Percentiles rank a stretch among this genome's conserved stretches.
These are phyloP conservation scores for Pectinophora gossypiella DNA, from an alignment of 1,140 invertebrate species.

Conservation along the genomic window DNA sequence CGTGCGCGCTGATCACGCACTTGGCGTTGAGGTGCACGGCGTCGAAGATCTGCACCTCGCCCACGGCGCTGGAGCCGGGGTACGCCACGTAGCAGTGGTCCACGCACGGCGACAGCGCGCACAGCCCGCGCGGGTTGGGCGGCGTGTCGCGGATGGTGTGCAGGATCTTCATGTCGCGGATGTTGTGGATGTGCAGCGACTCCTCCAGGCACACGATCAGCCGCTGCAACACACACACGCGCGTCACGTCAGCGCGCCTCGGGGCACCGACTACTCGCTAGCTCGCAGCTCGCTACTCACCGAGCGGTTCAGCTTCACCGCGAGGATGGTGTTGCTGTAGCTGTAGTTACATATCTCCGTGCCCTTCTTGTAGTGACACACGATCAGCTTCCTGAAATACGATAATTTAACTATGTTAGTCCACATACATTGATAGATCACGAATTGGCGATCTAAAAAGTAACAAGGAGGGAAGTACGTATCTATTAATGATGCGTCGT, in stretches of 20 bases:
- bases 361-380: slow-evolving; percentile 98
- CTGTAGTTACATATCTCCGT: slow-evolving; percentile 99
- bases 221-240: slow-evolving; percentile 78
- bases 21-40: slow-evolving; percentile 96
- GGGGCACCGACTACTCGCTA: neutral
- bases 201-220: slow-evolving; percentile 98
- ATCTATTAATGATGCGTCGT: too few species aligned
- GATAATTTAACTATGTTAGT: too few species aligned
- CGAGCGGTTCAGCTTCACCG: slow-evolving; percentile 96
- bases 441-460: too few species aligned
- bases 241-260: slow-evolving; percentile 9
- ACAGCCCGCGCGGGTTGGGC: slow-evolving; percentile 93
- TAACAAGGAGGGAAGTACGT: too few species aligned
- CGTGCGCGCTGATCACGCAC: slow-evolving; percentile 97
- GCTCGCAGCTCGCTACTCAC: slow-evolving; percentile 78
- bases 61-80: slow-evolving; percentile 94
- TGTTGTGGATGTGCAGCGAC: slow-evolving; percentile 98
- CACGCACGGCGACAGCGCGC: slow-evolving; percentile 91
- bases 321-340: slow-evolving; percentile 97
- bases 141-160: slow-evolving; percentile 99
- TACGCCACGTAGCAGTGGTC: slow-evolving; percentile 97
- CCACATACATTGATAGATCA: too few species aligned
- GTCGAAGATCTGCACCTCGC: slow-evolving; percentile 99
- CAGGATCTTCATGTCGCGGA: slow-evolving; percentile 98
- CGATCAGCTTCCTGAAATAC: slow-evolving; percentile 76